phyloP scores from a whole-genome alignment of 2,797 vertebrate genomes.

The Podarcis siculus region DNA sequence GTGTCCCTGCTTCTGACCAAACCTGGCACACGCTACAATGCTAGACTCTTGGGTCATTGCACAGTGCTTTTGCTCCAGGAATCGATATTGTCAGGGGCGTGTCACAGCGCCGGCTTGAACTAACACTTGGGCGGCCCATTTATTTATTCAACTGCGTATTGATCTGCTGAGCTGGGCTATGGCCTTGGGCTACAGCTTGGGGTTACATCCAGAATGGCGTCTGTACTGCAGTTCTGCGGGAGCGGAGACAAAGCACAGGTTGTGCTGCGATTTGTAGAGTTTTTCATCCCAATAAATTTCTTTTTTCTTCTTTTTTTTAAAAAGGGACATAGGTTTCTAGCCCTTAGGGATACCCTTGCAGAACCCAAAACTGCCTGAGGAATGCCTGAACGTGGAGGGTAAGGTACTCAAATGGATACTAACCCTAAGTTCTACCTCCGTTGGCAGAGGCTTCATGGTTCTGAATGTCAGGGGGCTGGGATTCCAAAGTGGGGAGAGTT shows the following conservation, averaged over 20 bases:
- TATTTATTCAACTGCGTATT: background rate
- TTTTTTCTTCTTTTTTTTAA: background rate
- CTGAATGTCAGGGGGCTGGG: too few relatives aligned
- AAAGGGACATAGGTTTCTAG: background rate
- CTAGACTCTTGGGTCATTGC: background rate
- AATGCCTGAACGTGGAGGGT: background rate
- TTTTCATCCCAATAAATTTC: background rate
- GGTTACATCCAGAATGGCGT: background rate
- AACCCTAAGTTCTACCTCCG: too few relatives aligned
- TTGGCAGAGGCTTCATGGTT: too few relatives aligned
- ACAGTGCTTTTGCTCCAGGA: background rate
- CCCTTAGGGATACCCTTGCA: background rate
- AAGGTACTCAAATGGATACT: too few relatives aligned
- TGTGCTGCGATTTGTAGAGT: background rate
- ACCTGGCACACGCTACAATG: fast-evolving
- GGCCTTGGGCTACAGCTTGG: background rate
- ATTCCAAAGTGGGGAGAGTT: too few relatives aligned
- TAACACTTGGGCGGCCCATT: background rate
- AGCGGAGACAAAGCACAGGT: background rate
- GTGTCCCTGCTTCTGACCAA: background rate
- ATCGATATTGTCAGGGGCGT: background rate
- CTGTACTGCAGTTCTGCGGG: background rate
- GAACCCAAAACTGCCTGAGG: background rate
- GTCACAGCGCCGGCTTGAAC: background rate
- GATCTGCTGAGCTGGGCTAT: background rate